Evolutionary conservation across 2,113 vertebrate species (phyloP).

Genomic region (Marmota flaviventris): DNA sequence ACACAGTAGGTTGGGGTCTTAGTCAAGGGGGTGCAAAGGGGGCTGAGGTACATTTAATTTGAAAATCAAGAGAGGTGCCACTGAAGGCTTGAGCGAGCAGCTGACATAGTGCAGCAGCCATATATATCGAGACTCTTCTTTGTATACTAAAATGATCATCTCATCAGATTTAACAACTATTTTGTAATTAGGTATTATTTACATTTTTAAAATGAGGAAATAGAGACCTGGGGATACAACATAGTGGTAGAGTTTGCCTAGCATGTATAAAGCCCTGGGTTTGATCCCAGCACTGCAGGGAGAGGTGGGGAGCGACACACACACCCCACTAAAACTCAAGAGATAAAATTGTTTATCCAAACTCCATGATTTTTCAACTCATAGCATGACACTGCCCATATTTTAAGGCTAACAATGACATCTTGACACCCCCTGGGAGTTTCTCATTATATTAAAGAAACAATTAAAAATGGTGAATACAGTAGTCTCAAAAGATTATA

Average conservation of each 20-base stretch:
- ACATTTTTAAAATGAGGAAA: slow-evolving; percentile 65
- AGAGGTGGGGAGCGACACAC: not conserved
- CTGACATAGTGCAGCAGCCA: not conserved
- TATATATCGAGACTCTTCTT: not conserved
- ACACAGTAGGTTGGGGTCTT: not conserved
- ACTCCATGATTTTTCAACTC: slow-evolving; percentile 29
- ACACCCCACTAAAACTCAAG: not conserved
- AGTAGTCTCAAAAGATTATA: not conserved
- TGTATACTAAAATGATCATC: not conserved
- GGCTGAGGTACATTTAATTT: not conserved
- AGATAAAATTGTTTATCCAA: not conserved
- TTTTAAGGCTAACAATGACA: slow-evolving; percentile 3
- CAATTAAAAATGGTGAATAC: not conserved
- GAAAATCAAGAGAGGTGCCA: not conserved
- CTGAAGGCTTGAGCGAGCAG: not conserved
- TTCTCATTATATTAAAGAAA: slow-evolving; percentile 47
- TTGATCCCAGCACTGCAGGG: not conserved
- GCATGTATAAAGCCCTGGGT: not conserved
- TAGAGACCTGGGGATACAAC: not conserved
- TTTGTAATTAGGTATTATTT: not conserved
- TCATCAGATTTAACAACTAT: not conserved
- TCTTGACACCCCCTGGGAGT: not conserved
- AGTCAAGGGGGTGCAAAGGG: not conserved
- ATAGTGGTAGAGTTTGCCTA: not conserved
- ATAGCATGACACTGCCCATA: not conserved